Conservation (phyloP, 2,888 invertebrate species). For the Epirrhoe alternata region DNA sequence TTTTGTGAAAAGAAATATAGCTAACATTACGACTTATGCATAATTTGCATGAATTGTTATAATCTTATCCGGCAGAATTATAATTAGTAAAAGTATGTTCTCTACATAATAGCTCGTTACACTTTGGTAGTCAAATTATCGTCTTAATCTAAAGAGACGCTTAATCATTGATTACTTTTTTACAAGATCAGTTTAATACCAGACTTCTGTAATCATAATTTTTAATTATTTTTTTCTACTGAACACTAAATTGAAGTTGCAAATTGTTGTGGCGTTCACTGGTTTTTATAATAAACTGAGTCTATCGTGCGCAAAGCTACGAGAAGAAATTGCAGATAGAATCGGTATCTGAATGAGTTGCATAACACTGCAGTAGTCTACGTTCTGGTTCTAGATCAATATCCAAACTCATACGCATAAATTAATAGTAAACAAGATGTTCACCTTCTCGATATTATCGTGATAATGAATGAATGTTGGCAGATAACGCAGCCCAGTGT, state of each 20-base stretch:
- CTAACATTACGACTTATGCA: slow-evolving; percentile 16
- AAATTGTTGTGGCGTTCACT: no score
- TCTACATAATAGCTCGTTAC: neutral
- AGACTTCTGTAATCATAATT: no score
- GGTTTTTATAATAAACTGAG: neutral
- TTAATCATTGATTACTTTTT: no score
- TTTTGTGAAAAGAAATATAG: neutral
- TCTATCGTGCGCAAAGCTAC: neutral
- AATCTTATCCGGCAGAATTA: slow-evolving; percentile 1
- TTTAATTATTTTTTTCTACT: no score
- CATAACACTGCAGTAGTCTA: slow-evolving; percentile 15
- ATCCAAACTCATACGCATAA: slow-evolving; percentile 15
- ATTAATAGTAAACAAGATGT: slow-evolving; percentile 31
- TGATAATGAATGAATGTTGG: slow-evolving; percentile 71
- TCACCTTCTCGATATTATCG: slow-evolving; percentile 28
- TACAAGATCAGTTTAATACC: no score
- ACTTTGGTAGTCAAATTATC: neutral
- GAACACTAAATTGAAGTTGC: no score
- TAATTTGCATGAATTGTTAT: slow-evolving; percentile 25
- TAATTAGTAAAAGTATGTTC: slow-evolving; percentile 6
- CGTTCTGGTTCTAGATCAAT: slow-evolving; percentile 19
- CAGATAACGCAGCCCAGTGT: slow-evolving; percentile 68
- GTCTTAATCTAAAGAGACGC: neutral
- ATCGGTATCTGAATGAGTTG: slow-evolving; percentile 4
- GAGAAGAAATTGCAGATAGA: neutral